Evolutionary conservation across 2,888 invertebrate species (phyloP), one percentile per base, ranked within the genome.

Genomic region (Trichopoda pennipes): DNA sequence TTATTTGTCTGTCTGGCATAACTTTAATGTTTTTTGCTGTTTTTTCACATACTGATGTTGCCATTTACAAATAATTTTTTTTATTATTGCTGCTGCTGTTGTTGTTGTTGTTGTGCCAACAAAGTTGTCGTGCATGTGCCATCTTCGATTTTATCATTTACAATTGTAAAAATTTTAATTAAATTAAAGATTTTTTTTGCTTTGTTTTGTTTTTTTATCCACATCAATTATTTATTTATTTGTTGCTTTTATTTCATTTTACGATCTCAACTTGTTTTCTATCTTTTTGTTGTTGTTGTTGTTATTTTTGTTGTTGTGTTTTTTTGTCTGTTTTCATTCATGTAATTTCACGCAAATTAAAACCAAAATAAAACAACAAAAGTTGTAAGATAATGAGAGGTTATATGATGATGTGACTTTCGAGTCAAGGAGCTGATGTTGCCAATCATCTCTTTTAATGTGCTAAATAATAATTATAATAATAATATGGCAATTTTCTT

Each of bases 131-230:
- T 77, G 63, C 81, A 81, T 81, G 81, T 81, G 81, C 81, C 78
- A 81, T 78, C 81, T 78, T 70, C 53, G 81, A 82, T 82, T 78
- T 78, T 78, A 78, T 82, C 81, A 78, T 78, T 70, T 66, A 60
- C 81, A 82, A 82, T 82, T 78, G 78, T 78, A 82, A 64, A 78
- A 82, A 82, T 82, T 82, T 82, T 78, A 82, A 82, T 82, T 82
- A 78, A 82, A 82, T 82, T 82, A 82, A 82, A 82, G 17, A 70
- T 70, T 64, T 56, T 78, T 74, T 78, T 51, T 49, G 7, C 19
- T 0, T 49, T 64, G 35, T 10, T 9, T n/a, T n/a, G n/a, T n/a
- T n/a, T n/a, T n/a, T n/a, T n/a, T n/a, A n/a, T n/a, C n/a, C 44
- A 56, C 21, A 28, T 73, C 56, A 23, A 21, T 63, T 16, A 19